A percentile compares a stretch with the other conserved stretches of the same genome.
These are phyloP conservation scores for Myodes glareolus DNA, from an alignment of 2,113 vertebrate species.

Conservation along the genomic window DNA sequence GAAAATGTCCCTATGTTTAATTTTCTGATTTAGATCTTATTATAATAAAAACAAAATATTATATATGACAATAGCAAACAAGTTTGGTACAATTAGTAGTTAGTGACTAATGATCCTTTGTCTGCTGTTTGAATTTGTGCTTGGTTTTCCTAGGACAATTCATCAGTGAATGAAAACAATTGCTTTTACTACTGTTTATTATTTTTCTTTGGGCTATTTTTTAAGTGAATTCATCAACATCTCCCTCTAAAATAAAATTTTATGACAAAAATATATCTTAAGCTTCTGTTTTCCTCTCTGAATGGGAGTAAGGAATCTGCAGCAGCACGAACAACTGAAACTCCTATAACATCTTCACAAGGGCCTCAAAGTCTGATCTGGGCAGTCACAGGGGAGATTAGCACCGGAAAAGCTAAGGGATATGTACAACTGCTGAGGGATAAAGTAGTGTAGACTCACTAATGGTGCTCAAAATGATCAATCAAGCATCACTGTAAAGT, in stretches of 20 bases:
- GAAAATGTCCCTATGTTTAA: slow-evolving; percentile 79
- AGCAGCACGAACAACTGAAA: not conserved
- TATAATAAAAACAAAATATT: slow-evolving; percentile 64
- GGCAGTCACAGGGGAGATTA: too few species aligned
- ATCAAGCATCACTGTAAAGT: not conserved
- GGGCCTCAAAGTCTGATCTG: not conserved
- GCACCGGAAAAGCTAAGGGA: fast-evolving
- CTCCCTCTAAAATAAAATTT: not conserved
- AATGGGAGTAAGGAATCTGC: not conserved
- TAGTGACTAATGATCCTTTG: slow-evolving; percentile 56
- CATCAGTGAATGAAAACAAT: not conserved
- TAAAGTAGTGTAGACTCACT: not conserved
- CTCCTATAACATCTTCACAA: not conserved
- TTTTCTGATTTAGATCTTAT: slow-evolving; percentile 66
- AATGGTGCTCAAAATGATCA: not conserved
- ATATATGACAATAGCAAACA: slow-evolving; percentile 19
- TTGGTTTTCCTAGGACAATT: slow-evolving; percentile 38
- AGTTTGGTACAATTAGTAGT: slow-evolving; percentile 46
- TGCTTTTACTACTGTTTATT: slow-evolving; percentile 23
- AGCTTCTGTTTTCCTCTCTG: fast-evolving
- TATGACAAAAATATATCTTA: not conserved
- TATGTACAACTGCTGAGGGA: not conserved
- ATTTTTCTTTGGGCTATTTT: not conserved
- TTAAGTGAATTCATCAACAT: not conserved
- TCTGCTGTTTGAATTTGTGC: slow-evolving; percentile 23